Percentiles rank a stretch among this genome's conserved stretches.
Evolutionary conservation across 2,888 invertebrate species (phyloP).

Genomic region (Rhogogaster chlorosoma): DNA sequence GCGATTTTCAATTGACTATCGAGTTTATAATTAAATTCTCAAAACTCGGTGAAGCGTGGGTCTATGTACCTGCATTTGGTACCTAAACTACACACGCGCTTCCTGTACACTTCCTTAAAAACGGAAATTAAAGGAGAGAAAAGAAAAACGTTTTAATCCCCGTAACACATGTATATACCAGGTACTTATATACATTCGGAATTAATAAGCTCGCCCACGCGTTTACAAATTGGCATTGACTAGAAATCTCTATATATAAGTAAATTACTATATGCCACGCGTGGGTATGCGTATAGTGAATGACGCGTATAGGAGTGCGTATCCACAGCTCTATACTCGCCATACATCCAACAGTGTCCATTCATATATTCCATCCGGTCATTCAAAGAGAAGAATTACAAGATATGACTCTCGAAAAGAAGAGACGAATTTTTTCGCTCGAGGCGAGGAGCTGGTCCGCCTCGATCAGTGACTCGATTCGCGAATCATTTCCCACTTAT

Average conservation of each 20-base stretch:
- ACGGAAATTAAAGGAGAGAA: no score
- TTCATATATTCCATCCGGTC: constrained; percentile 21
- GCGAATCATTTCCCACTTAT: background rate
- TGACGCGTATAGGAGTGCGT: background rate
- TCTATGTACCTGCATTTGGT: background rate
- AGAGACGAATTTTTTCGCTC: background rate
- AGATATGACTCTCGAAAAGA: background rate
- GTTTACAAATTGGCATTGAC: background rate
- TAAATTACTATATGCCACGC: background rate
- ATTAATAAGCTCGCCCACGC: background rate
- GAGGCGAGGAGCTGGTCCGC: background rate
- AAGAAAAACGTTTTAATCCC: no score
- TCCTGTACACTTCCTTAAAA: no score
- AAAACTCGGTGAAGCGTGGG: background rate
- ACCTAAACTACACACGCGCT: no score
- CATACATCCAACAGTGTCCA: background rate
- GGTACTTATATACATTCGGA: background rate
- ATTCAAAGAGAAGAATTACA: background rate
- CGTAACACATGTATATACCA: no score
- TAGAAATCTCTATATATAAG: background rate
- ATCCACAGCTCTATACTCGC: background rate
- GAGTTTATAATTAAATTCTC: background rate
- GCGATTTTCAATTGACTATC: background rate
- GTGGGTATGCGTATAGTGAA: background rate
- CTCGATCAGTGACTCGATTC: background rate